Percentiles rank a stretch among this genome's conserved stretches.
phyloP scores from a whole-genome alignment of 2,888 invertebrate species.

The Melanchra persicariae region DNA sequence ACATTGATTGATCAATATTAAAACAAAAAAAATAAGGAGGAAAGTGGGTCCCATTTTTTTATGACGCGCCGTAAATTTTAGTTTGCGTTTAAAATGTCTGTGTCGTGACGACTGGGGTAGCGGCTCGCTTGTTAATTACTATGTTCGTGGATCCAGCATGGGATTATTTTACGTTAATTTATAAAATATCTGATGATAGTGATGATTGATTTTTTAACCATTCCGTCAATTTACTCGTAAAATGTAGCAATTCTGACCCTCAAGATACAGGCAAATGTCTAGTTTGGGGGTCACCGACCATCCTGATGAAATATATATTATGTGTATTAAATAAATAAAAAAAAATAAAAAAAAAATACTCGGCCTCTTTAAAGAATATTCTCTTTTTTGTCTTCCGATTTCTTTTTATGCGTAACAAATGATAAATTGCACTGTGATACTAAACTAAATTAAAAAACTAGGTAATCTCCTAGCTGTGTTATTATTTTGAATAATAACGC shows the following conservation, averaged over 20 bases:
- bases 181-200: background rate
- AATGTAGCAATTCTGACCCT: no score
- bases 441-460: background rate
- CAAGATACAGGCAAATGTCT: no score
- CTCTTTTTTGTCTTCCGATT: no score
- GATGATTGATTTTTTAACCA: no score
- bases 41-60: conserved; percentile 53
- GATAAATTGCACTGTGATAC: background rate
- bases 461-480: no score
- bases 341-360: no score
- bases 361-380: background rate
- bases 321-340: no score
- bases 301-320: no score
- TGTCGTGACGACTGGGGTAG: conserved; percentile 24
- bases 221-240: no score
- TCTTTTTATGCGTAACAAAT: background rate
- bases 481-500: background rate
- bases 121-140: conserved; percentile 1
- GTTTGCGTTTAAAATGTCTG: conserved; percentile 35
- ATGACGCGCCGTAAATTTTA: conserved; percentile 42
- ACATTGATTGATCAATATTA: conserved; percentile 71
- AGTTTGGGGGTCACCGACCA: no score
- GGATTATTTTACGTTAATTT: background rate
- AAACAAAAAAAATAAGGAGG: conserved; percentile 55
- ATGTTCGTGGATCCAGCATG: background rate